Percentiles rank a stretch among this genome's conserved stretches.
phyloP scores from a whole-genome alignment of 2,113 vertebrate species.

The Phaethon lepturus region DNA sequence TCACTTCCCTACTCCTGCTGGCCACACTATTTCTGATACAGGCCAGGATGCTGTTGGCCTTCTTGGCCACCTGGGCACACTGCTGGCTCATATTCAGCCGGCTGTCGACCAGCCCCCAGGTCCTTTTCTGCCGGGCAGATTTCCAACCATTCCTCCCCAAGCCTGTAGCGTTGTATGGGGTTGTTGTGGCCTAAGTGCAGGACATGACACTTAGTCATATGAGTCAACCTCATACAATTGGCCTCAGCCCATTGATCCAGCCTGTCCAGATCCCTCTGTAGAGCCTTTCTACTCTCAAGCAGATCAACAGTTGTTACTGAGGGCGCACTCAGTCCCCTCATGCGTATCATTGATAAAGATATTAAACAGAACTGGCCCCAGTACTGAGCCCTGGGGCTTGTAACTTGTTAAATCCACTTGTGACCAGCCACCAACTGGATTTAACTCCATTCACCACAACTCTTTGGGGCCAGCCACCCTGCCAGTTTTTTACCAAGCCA shows the following conservation, averaged over 20 bases:
- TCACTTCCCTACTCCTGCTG: background rate
- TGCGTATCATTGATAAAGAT: background rate
- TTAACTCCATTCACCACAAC: background rate
- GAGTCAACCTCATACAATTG: background rate
- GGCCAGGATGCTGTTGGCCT: background rate
- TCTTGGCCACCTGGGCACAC: background rate
- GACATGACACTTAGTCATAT: background rate
- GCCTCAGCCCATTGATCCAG: background rate
- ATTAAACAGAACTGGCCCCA: background rate
- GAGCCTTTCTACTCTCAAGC: background rate
- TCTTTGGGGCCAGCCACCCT: background rate
- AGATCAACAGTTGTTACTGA: background rate
- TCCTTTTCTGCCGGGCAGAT: background rate
- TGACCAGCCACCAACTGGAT: background rate
- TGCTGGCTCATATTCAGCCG: background rate
- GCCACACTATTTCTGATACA: background rate
- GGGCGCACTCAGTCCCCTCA: background rate
- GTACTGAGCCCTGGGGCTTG: background rate
- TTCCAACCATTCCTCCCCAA: background rate
- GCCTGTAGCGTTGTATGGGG: accelerated
- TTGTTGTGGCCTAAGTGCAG: background rate
- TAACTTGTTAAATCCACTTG: background rate
- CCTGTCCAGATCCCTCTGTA: background rate
- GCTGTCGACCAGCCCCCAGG: accelerated
- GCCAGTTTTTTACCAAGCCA: background rate